Evolutionary conservation across 2,113 vertebrate genomes (phyloP), one percentile per base, ranked within the genome.

Genomic region (Aspidoscelis tigris): DNA sequence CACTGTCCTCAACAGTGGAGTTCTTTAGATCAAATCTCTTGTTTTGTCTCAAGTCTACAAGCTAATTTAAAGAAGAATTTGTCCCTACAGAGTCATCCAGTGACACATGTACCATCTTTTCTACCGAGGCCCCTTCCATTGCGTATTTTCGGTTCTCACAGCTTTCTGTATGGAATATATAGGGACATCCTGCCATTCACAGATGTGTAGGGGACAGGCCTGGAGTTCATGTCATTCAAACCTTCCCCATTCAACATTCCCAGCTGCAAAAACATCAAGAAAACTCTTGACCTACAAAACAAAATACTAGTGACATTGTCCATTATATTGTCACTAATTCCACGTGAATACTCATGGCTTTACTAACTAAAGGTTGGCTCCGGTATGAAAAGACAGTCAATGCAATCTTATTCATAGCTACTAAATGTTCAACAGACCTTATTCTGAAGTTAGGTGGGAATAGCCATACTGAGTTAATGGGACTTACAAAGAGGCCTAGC

Each of bases 131-230:
- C 18, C 6, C 72, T 50, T 50, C 43, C 43, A 50, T 50, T 22
- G 47, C 11, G 12, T 4, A 47, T 0, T 0, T n/a, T 55, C 0
- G 0, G 76, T 24, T 53, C 50, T 7, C 0, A 4, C 10, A 83
- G 16, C 70, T 55, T 70, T 72, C 41, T 22, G 39, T 33, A n/a
- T 0, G 0, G 64, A 24, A 79, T 33, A 50, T 50, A n/a, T 20
- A 4, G 3, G 85, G 0, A 0, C 11, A 86, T 86, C 33, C 71
- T 81, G 75, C 69, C 21, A 43, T 43, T 0, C 43, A 65, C 53
- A 65, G 68, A 64, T 76, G 80, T 72, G 68, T 4, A 14, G 22
- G 69, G 44, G 43, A 61, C 10, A 72, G 86, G 14, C 7, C 61
- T 24, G 65, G 47, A 88, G 81, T 87, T 65, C 0, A 0, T 3